phyloP scores from a whole-genome alignment of 2,113 vertebrate genomes.

The Halcyon malimbica region DNA sequence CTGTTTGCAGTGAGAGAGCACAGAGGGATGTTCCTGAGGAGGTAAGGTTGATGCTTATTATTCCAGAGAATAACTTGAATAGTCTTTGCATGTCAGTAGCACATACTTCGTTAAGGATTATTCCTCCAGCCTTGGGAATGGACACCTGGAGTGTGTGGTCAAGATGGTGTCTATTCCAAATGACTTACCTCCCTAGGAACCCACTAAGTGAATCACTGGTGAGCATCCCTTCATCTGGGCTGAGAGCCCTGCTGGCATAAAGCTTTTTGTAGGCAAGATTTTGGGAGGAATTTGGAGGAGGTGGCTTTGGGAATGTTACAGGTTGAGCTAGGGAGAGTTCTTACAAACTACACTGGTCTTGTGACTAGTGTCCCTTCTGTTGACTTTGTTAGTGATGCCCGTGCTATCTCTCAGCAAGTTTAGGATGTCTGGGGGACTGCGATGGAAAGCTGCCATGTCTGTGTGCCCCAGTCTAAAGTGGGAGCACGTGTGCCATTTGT shows the following conservation, averaged over 20 bases:
- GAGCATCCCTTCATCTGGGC: neutral
- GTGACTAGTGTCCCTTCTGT: neutral
- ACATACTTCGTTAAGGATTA: neutral
- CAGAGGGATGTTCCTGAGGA: neutral
- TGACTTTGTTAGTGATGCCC: neutral
- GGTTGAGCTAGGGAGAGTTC: neutral
- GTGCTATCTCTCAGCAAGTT: neutral
- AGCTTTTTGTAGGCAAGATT: neutral
- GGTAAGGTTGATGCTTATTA: neutral
- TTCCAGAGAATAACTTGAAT: neutral
- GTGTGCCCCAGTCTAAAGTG: neutral
- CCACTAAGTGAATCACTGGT: accelerated
- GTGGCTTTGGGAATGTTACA: neutral
- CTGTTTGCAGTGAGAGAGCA: neutral
- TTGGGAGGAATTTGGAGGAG: neutral
- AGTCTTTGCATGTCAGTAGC: neutral
- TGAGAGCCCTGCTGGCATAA: accelerated
- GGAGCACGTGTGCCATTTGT: neutral
- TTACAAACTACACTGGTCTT: neutral
- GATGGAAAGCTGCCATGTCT: neutral
- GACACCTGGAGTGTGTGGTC: neutral
- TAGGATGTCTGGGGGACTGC: neutral
- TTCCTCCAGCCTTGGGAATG: neutral
- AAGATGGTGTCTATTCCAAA: neutral
- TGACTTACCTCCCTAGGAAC: neutral